These are phyloP conservation scores for Picus viridis DNA, from an alignment of 2,797 vertebrate genomes.

Conservation along the genomic window DNA sequence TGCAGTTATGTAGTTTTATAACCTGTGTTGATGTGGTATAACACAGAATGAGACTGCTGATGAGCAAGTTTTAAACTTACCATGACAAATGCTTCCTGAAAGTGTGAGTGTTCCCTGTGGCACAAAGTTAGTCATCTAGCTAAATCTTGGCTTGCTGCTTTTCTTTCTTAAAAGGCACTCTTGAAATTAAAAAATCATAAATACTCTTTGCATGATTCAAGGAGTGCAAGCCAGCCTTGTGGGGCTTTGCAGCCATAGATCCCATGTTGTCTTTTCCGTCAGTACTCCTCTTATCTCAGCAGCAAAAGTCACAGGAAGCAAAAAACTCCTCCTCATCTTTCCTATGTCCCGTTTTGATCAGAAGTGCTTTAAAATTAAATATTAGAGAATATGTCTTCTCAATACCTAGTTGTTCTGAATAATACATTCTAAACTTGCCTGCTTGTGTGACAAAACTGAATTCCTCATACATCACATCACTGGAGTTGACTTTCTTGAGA, in stretches of 20 bases:
- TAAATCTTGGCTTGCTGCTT: background rate
- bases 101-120: background rate
- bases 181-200: background rate
- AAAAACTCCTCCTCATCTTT: background rate
- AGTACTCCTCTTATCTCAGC: background rate
- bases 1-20: background rate
- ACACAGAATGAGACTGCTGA: background rate
- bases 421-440: background rate
- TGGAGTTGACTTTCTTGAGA: background rate
- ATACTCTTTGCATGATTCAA: background rate
- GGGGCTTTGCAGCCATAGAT: background rate
- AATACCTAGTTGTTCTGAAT: background rate
- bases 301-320: background rate
- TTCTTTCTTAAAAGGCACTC: background rate
- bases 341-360: rapidly evolving
- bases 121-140: background rate
- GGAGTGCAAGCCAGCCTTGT: rapidly evolving
- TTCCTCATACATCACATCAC: background rate
- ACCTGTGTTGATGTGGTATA: background rate
- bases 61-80: constrained; percentile 1
- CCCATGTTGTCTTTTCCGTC: background rate
- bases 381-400: background rate
- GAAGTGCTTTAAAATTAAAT: background rate
- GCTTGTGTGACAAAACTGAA: background rate
- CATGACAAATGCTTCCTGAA: background rate